A percentile compares a stretch with the other conserved stretches of the same genome.
These are phyloP conservation scores for Lycaena phlaeas DNA, from an alignment of 2,888 invertebrate genomes.

Conservation along the genomic window DNA sequence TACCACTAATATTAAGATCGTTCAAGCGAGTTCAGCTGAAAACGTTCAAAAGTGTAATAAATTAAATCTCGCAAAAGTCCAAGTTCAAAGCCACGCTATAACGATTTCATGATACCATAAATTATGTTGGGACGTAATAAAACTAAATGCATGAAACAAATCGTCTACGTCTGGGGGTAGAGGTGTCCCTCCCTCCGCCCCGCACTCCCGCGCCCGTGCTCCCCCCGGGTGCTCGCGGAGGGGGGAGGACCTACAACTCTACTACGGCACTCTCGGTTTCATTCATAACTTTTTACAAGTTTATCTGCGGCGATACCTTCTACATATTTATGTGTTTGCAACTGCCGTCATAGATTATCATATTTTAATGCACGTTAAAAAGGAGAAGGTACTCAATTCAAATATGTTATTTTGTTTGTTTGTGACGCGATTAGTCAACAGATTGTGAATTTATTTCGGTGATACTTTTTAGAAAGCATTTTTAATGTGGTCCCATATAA, in stretches of 20 bases:
- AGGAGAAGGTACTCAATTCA: no score
- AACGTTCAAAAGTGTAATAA: no score
- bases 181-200: slow-evolving; percentile 13
- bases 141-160: slow-evolving; percentile 67
- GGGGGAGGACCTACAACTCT: slow-evolving; percentile 55
- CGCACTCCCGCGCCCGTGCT: no score
- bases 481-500: no score
- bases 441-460: no score
- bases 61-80: no score
- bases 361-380: background rate
- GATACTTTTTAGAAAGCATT: no score
- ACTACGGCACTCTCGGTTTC: slow-evolving; percentile 72
- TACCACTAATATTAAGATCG: no score
- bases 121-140: slow-evolving; percentile 61
- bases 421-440: no score
- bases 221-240: slow-evolving; percentile 15
- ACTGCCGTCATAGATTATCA: slow-evolving; percentile 43
- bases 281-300: slow-evolving; percentile 75
- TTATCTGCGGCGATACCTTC: slow-evolving; percentile 68
- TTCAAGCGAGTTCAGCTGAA: no score
- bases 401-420: no score
- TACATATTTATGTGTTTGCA: slow-evolving; percentile 71
- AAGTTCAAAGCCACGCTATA: slow-evolving; percentile 6
- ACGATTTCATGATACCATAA: slow-evolving; percentile 38
- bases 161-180: slow-evolving; percentile 33